phyloP scores from a whole-genome alignment of 2,888 invertebrate species.

The Lacanobia wlatinum region DNA sequence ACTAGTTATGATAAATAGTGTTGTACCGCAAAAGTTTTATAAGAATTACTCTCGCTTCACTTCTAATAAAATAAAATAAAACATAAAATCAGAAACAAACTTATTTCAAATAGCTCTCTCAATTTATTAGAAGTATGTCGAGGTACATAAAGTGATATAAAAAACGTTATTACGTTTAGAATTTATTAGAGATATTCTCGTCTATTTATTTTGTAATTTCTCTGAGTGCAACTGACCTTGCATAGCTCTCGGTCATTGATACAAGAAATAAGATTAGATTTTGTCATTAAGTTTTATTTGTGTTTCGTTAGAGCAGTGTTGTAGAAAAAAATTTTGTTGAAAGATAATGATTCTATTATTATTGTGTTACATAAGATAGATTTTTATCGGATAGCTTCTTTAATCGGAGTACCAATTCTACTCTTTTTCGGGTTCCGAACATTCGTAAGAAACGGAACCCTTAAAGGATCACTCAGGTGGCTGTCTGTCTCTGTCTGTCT shows the following conservation, averaged over 20 bases:
- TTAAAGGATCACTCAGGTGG: no score
- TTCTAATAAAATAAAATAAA: slow-evolving; percentile 50
- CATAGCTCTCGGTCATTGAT: slow-evolving; percentile 44
- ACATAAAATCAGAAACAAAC: slow-evolving; percentile 40
- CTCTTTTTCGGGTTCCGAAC: no score
- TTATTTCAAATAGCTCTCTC: slow-evolving; percentile 33
- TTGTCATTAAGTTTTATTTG: slow-evolving; percentile 3
- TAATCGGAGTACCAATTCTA: not conserved
- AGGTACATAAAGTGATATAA: slow-evolving; percentile 22
- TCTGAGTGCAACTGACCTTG: slow-evolving; percentile 43
- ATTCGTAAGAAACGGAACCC: no score
- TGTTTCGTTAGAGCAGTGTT: slow-evolving; percentile 1
- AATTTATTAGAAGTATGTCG: slow-evolving; percentile 49
- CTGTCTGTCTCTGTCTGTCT: no score
- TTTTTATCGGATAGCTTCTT: not conserved
- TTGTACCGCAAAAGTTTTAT: slow-evolving; percentile 32
- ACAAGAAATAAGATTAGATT: slow-evolving; percentile 17
- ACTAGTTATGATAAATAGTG: slow-evolving; percentile 32
- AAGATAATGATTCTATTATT: not conserved
- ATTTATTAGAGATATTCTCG: slow-evolving; percentile 49
- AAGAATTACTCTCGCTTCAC: slow-evolving; percentile 21
- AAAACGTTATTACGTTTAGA: slow-evolving; percentile 36
- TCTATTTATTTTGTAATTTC: slow-evolving; percentile 33
- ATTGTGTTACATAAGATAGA: not conserved
- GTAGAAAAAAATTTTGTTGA: not conserved